These are phyloP conservation scores for Xenopus tropicalis DNA, from an alignment of 2,113 vertebrate species.

Conservation along the genomic window UCB_Xtro_10.0 CM004450.2:41598001-41598500, in stretches of 20 bases:
- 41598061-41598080: not conserved
- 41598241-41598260: not conserved
- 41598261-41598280: too few species aligned
- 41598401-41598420: too few species aligned
- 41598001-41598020: not conserved
- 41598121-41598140: constrained; percentile 12
- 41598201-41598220: constrained; percentile 9
- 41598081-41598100: constrained; percentile 3
- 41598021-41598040: not conserved
- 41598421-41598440: too few species aligned
- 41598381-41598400: too few species aligned
- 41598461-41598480: too few species aligned
- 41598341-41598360: too few species aligned
- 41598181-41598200: not conserved
- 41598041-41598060: not conserved
- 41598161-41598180: not conserved
- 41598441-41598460: too few species aligned
- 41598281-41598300: too few species aligned
- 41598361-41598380: too few species aligned
- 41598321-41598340: too few species aligned
- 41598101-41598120: not conserved
- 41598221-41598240: constrained; percentile 1
- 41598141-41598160: not conserved
- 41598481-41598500: too few species aligned
- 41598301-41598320: too few species aligned